Conservation (phyloP, 1,140 invertebrate species). For the Periplaneta americana region DNA sequence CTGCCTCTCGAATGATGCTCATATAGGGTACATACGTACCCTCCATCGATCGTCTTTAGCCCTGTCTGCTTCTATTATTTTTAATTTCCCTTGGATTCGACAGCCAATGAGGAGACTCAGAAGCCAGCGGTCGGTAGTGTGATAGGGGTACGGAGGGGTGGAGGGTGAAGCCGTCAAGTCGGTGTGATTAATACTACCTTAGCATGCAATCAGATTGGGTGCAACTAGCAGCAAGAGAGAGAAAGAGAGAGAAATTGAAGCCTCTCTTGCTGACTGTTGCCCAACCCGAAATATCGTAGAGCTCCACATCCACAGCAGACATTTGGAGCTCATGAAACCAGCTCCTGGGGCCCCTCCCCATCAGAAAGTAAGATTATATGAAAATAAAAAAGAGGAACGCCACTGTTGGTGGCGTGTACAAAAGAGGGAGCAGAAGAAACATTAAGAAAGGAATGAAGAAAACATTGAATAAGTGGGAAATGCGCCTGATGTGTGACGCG, state of each 20-base stretch:
- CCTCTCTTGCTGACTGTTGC: too few species aligned
- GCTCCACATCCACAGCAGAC: not conserved
- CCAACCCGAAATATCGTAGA: not conserved
- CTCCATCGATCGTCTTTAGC: not conserved
- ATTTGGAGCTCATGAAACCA: not conserved
- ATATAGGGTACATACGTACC: not conserved
- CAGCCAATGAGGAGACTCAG: not conserved
- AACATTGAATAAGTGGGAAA: not conserved
- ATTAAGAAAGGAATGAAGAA: not conserved
- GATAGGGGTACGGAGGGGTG: not conserved
- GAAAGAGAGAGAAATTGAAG: not conserved
- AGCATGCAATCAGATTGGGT: constrained; percentile 6
- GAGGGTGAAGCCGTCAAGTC: not conserved
- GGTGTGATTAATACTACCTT: constrained; percentile 6
- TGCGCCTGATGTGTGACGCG: not conserved
- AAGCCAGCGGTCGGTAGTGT: not conserved
- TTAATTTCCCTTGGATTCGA: constrained; percentile 2
- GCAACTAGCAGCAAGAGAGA: not conserved
- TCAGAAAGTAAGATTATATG: not conserved
- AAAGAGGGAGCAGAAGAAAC: not conserved
- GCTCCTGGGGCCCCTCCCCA: not conserved
- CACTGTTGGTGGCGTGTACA: not conserved
- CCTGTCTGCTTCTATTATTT: not conserved
- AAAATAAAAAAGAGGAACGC: not conserved
- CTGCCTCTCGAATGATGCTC: not conserved